These are phyloP conservation scores for Poecile atricapillus DNA, from an alignment of 2,113 vertebrate genomes.

Conservation along the genomic window DNA sequence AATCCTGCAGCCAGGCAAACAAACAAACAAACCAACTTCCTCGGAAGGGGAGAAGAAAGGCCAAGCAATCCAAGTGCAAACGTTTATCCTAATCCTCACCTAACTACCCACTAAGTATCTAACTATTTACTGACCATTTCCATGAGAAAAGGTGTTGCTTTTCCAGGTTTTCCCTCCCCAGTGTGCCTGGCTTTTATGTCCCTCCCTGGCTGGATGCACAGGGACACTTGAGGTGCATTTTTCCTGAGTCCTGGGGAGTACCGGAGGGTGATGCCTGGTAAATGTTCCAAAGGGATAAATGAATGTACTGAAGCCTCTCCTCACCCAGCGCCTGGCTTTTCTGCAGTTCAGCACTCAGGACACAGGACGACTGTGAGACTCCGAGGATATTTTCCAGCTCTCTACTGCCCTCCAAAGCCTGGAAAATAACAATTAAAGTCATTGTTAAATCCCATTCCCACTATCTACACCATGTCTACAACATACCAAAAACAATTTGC, in stretches of 20 bases:
- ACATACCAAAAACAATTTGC: neutral
- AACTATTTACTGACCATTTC: conserved; percentile 42
- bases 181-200: neutral
- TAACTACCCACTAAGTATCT: conserved; percentile 52
- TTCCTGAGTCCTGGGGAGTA: neutral
- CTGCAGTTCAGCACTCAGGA: conserved; percentile 71
- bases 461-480: neutral
- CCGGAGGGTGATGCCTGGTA: neutral
- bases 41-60: conserved; percentile 22
- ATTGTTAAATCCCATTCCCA: neutral
- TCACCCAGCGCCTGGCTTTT: conserved; percentile 78
- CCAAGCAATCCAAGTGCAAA: conserved; percentile 8
- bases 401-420: conserved; percentile 87
- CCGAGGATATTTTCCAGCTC: conserved; percentile 79
- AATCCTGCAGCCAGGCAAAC: conserved; percentile 47
- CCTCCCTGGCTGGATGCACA: neutral
- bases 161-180: neutral
- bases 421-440: conserved; percentile 18
- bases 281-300: neutral
- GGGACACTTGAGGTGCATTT: neutral
- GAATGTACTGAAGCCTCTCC: neutral
- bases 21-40: conserved; percentile 64
- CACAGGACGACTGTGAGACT: neutral
- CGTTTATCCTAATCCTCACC: conserved; percentile 33
- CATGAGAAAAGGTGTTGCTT: conserved; percentile 45